phyloP scores from a whole-genome alignment of 2,888 invertebrate species.

The Stenichneumon culpator region DNA sequence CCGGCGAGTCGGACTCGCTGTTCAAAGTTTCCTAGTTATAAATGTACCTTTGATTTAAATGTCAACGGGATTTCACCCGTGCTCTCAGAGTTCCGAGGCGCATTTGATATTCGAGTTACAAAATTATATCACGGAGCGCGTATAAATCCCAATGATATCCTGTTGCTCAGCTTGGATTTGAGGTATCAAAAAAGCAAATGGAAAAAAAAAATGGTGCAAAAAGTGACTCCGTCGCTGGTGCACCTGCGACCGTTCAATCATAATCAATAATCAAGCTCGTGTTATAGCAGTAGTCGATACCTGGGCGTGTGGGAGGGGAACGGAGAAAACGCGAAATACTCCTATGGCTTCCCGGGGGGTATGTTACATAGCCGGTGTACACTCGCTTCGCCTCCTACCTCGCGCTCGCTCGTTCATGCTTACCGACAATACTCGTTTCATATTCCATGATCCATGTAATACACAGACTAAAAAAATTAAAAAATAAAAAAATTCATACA shows the following conservation, averaged over 20 bases:
- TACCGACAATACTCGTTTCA: slow-evolving; percentile 78
- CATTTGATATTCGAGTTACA: slow-evolving; percentile 54
- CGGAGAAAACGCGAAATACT: slow-evolving; percentile 61
- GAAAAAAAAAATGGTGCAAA: slow-evolving; percentile 39
- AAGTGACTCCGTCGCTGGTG: slow-evolving; percentile 21
- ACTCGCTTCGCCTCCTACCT: neutral
- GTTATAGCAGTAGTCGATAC: neutral
- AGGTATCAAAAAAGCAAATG: slow-evolving; percentile 21
- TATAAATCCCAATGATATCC: slow-evolving; percentile 41
- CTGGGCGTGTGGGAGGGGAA: slow-evolving; percentile 10
- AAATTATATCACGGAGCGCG: slow-evolving; percentile 30
- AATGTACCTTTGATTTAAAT: slow-evolving; percentile 69
- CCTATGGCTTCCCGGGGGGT: slow-evolving; percentile 39
- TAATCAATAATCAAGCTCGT: slow-evolving; percentile 55
- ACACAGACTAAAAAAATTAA: slow-evolving; percentile 55
- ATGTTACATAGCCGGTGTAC: slow-evolving; percentile 14
- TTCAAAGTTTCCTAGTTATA: slow-evolving; percentile 61
- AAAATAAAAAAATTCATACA: slow-evolving; percentile 7
- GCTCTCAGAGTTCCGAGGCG: slow-evolving; percentile 55
- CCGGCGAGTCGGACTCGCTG: neutral
- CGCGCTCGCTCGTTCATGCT: slow-evolving; percentile 40
- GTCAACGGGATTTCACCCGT: slow-evolving; percentile 64
- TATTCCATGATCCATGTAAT: slow-evolving; percentile 80
- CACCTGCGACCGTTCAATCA: slow-evolving; percentile 67
- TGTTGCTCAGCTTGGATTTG: neutral